A percentile compares a stretch with the other conserved stretches of the same genome.
Conservation (phyloP, 2,113 vertebrate species). For the Channa maculata region DNA sequence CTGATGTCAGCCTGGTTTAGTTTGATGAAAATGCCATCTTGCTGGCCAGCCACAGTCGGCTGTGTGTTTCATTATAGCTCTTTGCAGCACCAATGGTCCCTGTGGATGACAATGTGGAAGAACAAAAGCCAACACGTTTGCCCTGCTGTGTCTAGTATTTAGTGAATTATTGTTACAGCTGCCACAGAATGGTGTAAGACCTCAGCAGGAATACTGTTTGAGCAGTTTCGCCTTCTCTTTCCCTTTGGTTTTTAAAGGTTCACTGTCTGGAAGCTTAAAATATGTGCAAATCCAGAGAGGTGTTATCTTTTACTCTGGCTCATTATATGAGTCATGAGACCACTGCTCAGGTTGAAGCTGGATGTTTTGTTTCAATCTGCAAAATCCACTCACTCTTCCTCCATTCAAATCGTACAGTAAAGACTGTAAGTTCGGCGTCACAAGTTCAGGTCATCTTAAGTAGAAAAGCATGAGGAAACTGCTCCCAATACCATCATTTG, state of each 20-base stretch:
- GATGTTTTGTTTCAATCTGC: constrained; percentile 11
- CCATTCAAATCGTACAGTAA: neutral
- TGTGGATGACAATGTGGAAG: constrained; percentile 40
- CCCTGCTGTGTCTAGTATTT: constrained; percentile 37
- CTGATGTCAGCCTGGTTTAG: constrained; percentile 63
- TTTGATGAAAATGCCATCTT: constrained; percentile 72
- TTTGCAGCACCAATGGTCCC: constrained; percentile 56
- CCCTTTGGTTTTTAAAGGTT: constrained; percentile 24
- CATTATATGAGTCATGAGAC: constrained; percentile 5
- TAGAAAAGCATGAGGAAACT: too few species aligned
- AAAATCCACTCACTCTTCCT: constrained; percentile 10
- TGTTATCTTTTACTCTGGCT: constrained; percentile 19
- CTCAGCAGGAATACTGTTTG: constrained; percentile 24
- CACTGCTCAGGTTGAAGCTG: neutral
- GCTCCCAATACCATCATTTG: too few species aligned
- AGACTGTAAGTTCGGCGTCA: neutral
- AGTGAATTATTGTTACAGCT: constrained; percentile 44
- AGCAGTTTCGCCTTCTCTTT: constrained; percentile 24
- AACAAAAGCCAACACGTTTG: constrained; percentile 58
- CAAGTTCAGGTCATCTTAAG: neutral
- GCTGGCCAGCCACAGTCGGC: constrained; percentile 51
- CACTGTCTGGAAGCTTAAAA: constrained; percentile 23
- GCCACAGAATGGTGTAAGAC: constrained; percentile 39
- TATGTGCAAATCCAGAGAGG: constrained; percentile 23
- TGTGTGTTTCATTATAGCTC: constrained; percentile 60